These are phyloP conservation scores for Trichonephila clavata DNA, from an alignment of 1,140 invertebrate species.

Conservation along the genomic window DNA sequence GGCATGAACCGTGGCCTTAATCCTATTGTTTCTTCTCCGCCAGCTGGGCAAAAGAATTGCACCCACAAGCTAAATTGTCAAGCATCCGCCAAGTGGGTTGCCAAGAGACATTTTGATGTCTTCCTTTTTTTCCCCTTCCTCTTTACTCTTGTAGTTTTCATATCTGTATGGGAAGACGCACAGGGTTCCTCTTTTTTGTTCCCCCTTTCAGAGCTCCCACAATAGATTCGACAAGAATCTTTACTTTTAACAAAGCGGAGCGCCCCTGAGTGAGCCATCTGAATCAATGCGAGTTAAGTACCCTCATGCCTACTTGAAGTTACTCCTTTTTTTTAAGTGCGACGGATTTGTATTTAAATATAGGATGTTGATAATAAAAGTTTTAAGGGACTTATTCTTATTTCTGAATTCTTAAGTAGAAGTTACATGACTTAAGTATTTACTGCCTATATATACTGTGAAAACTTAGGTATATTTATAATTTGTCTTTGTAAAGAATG, in stretches of 20 bases:
- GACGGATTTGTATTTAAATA: constrained; percentile 15
- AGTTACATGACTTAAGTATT: too few species aligned
- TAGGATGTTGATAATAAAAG: not conserved
- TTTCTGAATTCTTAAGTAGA: not conserved
- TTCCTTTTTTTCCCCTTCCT: not conserved
- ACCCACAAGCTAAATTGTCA: constrained; percentile 49
- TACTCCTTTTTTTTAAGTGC: not conserved
- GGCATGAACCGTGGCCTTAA: constrained; percentile 26
- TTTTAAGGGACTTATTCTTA: not conserved
- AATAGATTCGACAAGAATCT: not conserved
- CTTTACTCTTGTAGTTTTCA: not conserved
- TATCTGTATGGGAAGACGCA: not conserved
- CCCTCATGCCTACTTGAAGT: not conserved
- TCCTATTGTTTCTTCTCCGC: constrained; percentile 34
- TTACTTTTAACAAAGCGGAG: not conserved
- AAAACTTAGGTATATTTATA: too few species aligned
- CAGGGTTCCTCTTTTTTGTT: not conserved
- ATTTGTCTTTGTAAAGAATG: too few species aligned
- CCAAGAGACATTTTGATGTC: not conserved
- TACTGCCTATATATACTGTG: too few species aligned
- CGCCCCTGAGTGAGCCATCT: not conserved
- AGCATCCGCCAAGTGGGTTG: constrained; percentile 11
- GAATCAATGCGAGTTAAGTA: not conserved
- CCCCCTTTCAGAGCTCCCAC: not conserved
- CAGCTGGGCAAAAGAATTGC: constrained; percentile 34